These are phyloP conservation scores for Tipula lateralis DNA, from an alignment of 2,888 invertebrate genomes.

Conservation along the genomic window DNA sequence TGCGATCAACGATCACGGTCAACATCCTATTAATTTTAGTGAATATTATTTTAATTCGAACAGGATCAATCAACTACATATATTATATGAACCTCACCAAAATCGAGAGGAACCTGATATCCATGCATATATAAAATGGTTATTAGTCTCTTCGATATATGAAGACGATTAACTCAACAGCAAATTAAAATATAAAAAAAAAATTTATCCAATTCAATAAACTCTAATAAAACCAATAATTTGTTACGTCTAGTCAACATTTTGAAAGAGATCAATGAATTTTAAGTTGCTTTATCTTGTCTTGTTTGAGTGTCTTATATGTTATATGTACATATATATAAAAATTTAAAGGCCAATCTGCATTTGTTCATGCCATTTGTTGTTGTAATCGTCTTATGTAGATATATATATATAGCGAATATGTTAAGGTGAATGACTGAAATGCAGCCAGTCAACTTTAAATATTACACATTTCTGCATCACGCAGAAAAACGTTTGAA, in stretches of 20 bases:
- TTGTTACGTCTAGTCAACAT: conserved; percentile 19
- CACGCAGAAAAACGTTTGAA: neutral
- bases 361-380: neutral
- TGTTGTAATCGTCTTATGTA: neutral
- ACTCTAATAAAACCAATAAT: neutral
- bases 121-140: neutral
- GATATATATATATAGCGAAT: neutral
- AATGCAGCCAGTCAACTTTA: neutral
- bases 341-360: neutral
- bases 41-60: neutral
- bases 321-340: neutral
- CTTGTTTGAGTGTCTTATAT: neutral
- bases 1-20: neutral
- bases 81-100: neutral
- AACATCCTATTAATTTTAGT: neutral
- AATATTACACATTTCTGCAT: neutral
- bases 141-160: neutral
- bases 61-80: neutral
- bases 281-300: neutral
- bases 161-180: neutral
- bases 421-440: neutral
- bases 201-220: neutral
- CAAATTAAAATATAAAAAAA: neutral
- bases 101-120: neutral
- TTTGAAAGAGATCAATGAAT: conserved; percentile 19